Evolutionary conservation across 2,113 vertebrate species (phyloP).

Genomic region (Eurypyga helias): DNA sequence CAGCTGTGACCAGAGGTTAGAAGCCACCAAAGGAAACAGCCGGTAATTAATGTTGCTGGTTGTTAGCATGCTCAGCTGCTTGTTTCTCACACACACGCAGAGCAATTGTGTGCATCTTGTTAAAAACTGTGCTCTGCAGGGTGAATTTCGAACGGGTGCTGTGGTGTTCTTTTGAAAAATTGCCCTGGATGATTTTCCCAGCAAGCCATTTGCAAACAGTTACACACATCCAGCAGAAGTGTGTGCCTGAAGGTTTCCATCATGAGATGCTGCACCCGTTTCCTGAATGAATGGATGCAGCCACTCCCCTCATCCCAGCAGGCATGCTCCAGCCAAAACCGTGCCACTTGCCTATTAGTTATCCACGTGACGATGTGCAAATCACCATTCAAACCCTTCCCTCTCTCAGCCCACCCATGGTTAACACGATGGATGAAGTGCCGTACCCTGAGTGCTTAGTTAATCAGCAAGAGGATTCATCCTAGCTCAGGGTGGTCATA

Average conservation of each 20-base stretch:
- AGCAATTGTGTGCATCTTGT: not conserved
- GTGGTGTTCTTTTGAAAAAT: not conserved
- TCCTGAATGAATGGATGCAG: not conserved
- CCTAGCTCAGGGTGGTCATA: accelerated
- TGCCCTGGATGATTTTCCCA: not conserved
- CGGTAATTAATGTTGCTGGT: not conserved
- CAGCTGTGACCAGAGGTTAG: not conserved
- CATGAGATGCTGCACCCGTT: accelerated
- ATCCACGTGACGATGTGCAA: not conserved
- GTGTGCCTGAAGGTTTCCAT: not conserved
- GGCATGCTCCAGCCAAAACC: not conserved
- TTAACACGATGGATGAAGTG: not conserved
- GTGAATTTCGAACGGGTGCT: not conserved
- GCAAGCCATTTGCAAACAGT: not conserved
- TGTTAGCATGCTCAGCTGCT: accelerated
- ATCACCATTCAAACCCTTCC: not conserved
- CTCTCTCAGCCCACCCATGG: not conserved
- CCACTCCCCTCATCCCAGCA: not conserved
- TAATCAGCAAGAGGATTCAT: not conserved
- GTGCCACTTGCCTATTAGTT: not conserved
- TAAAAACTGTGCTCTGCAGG: accelerated
- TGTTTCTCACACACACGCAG: not conserved
- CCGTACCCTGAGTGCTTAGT: not conserved
- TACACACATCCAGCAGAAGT: not conserved
- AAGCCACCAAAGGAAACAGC: not conserved